Conservation (phyloP, 53 echinoderm and acorn worm species). For the Stichopus horrens region DNA sequence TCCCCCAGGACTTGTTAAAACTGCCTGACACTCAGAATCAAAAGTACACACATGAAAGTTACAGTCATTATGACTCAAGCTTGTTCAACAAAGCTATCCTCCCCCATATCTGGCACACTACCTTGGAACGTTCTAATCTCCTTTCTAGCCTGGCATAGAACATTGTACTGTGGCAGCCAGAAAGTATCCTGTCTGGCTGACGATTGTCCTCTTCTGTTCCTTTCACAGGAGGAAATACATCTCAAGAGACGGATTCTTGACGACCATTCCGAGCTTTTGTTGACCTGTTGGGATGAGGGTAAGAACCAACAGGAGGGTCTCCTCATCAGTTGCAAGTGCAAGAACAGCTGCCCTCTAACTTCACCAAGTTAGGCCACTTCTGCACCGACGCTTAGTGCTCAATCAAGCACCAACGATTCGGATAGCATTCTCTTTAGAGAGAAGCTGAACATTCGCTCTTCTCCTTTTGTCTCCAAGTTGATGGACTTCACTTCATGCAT, state of each 20-base stretch:
- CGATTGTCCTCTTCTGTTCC: not conserved
- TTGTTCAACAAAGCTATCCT: no score
- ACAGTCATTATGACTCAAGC: no score
- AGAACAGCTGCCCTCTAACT: slow-evolving; percentile 13
- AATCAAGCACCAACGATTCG: not conserved
- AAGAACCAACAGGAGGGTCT: slow-evolving; percentile 42
- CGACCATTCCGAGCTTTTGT: slow-evolving; percentile 33
- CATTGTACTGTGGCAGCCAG: no score
- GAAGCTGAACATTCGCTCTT: slow-evolving; percentile 32
- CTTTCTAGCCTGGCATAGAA: no score
- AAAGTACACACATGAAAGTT: no score
- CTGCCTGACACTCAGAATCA: no score
- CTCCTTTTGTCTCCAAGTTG: slow-evolving; percentile 38
- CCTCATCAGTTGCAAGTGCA: slow-evolving; percentile 42
- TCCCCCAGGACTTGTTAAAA: no score
- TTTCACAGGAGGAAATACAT: slow-evolving; percentile 41
- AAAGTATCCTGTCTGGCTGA: no score
- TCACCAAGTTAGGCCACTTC: not conserved
- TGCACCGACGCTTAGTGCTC: not conserved
- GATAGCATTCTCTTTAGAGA: slow-evolving; percentile 25
- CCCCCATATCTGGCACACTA: no score
- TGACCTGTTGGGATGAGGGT: slow-evolving; percentile 51
- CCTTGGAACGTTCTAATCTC: no score
- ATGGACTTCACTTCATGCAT: slow-evolving; percentile 34
- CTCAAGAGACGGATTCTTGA: slow-evolving; percentile 41